Conservation (phyloP, 2,888 invertebrate species). For the Sycophila texana region DNA sequence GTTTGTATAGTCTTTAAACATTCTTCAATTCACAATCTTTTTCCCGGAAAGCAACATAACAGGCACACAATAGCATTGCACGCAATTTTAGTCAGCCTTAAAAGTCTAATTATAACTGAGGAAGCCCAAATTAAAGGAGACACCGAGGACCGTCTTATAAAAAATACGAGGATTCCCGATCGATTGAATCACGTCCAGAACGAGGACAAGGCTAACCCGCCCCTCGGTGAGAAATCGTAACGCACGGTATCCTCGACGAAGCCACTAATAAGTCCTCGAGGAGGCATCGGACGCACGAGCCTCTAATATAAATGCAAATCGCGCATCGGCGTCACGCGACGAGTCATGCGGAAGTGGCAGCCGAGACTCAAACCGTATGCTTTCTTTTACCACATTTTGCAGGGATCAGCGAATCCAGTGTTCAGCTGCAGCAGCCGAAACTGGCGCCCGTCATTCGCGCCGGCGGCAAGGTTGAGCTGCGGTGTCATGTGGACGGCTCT, state of each 20-base stretch:
- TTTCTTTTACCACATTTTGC: constrained; percentile 60
- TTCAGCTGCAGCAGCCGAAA: constrained; percentile 79
- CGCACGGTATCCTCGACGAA: background rate
- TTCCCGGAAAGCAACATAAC: too few relatives aligned
- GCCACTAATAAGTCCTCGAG: too few relatives aligned
- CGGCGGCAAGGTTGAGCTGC: constrained; percentile 78
- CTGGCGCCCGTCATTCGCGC: constrained; percentile 76
- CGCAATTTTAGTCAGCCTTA: too few relatives aligned
- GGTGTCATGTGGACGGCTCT: constrained; percentile 82
- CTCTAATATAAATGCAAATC: constrained; percentile 44
- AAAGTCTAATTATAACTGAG: too few relatives aligned
- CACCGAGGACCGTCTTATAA: too few relatives aligned
- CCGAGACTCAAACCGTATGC: background rate
- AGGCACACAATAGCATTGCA: too few relatives aligned
- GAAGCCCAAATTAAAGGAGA: too few relatives aligned
- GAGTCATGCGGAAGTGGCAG: background rate
- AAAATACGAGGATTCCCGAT: too few relatives aligned
- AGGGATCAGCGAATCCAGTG: constrained; percentile 81
- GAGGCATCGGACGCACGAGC: too few relatives aligned
- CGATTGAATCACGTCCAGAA: too few relatives aligned
- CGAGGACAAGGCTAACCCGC: background rate
- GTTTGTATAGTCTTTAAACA: too few relatives aligned
- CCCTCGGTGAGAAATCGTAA: background rate
- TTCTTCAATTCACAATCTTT: too few relatives aligned
- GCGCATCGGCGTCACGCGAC: background rate